Conservation (phyloP, 2,113 vertebrate genomes). For the Tyto alba region DNA sequence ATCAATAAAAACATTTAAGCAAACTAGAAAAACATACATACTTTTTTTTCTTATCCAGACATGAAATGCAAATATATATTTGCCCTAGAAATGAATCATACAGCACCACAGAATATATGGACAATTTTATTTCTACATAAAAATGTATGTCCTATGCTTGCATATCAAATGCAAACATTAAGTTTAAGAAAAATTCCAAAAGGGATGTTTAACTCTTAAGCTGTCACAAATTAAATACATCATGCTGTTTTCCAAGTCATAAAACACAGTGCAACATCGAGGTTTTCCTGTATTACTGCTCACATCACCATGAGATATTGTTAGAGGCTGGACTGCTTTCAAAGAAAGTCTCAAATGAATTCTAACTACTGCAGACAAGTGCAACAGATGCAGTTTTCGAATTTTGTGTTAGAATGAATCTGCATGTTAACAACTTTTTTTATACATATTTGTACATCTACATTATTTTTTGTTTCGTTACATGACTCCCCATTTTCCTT, state of each 20-base stretch:
- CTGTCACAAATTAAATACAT: conserved; percentile 51
- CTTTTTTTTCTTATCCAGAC: not conserved
- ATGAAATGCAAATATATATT: conserved; percentile 13
- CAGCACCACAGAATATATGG: not conserved
- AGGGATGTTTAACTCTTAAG: conserved; percentile 2
- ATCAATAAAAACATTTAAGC: not conserved
- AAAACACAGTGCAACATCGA: not conserved
- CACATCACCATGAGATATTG: conserved; percentile 41
- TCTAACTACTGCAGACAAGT: not conserved
- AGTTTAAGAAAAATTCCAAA: conserved; percentile 13
- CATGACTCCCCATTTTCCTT: not conserved
- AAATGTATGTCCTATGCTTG: not conserved
- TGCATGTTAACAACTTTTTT: not conserved
- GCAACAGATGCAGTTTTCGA: not conserved
- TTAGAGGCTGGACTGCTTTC: not conserved
- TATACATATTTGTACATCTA: not conserved
- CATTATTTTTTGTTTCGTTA: not conserved
- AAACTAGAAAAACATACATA: not conserved
- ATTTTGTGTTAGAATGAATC: not conserved
- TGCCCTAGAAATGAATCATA: conserved; percentile 16
- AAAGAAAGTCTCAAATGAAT: conserved; percentile 9
- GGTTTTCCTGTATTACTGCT: conserved; percentile 27
- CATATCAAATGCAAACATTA: conserved; percentile 8
- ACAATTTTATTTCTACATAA: conserved; percentile 49
- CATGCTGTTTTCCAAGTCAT: conserved; percentile 13